Evolutionary conservation across 2,888 invertebrate species (phyloP), one percentile per base, ranked within the genome.

Genomic region (Eristalis tenax): DNA sequence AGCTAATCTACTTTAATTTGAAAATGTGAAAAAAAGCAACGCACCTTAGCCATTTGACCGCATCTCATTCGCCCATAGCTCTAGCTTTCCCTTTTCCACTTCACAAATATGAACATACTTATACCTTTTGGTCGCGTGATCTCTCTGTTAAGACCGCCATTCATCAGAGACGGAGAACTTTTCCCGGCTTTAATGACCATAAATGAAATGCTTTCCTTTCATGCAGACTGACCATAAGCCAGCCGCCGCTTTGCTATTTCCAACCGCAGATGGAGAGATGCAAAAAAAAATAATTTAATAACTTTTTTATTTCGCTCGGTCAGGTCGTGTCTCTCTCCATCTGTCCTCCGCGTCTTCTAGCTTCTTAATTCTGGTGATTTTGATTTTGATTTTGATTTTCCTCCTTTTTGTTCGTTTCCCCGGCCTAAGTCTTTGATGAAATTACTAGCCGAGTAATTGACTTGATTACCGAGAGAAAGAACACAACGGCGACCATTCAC

Each of bases 371-470:
- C 32, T 13, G 11, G 10, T 38, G 56, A n/a, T 38, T 35, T 22
- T 61, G 40, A 61, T 75, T 82, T 43, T 38, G 56, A n/a, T 38
- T 35, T 22, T 61, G 40, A 61, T 75, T 82, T 43, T 38, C n/a
- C 26, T 10, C 56, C 28, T 40, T 56, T 66, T 57, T 59, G 23
- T 32, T 35, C n/a, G 28, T 32, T 32, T 32, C 32, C 32, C 32
- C n/a, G 63, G 68, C 43, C 73, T 35, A 70, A 74, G 74, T 68
- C 71, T 77, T 73, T 73, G 79, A 83, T 65, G 59, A 70, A 79
- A 74, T 75, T 70, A 59, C 69, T 79, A 74, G 69, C 65, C 76
- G 61, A 65, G 70, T 80, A 75, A 71, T 76, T 66, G 63, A 81
- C 38, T 80, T 79, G 75, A 84, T 80, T 76, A 71, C 43, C 66